Conservation (phyloP, 2,113 vertebrate genomes). For the Aptenodytes patagonicus region DNA sequence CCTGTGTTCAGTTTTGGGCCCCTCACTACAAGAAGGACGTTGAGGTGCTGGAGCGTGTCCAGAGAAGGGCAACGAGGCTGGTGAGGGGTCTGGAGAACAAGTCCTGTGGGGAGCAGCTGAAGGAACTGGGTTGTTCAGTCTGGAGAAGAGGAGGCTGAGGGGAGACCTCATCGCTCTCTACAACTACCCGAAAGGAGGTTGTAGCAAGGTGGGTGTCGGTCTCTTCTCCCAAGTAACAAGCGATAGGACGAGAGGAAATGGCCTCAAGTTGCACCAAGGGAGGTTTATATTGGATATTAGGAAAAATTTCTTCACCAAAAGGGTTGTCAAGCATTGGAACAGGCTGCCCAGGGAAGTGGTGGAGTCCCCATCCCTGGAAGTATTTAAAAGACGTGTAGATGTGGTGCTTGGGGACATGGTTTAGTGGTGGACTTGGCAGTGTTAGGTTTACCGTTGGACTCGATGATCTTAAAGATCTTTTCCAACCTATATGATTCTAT, state of each 20-base stretch:
- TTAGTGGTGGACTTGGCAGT: not conserved
- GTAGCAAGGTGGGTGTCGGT: rapidly evolving
- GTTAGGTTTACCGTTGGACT: not conserved
- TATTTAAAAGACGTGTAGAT: not conserved
- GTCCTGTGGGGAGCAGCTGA: rapidly evolving
- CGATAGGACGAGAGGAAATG: not conserved
- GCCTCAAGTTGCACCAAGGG: not conserved
- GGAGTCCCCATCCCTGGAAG: rapidly evolving
- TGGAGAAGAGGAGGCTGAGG: not conserved
- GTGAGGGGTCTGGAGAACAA: not conserved
- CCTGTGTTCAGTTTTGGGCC: not conserved
- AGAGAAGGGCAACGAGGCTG: not conserved
- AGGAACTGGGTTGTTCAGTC: not conserved
- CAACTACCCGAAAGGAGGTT: not conserved
- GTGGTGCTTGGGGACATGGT: not conserved
- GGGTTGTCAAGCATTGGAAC: not conserved
- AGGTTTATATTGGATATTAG: not conserved
- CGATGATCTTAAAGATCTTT: not conserved
- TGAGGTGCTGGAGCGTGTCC: not conserved
- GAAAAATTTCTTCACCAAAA: not conserved
- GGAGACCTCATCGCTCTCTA: rapidly evolving
- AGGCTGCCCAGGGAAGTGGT: not conserved
- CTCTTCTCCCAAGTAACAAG: not conserved
- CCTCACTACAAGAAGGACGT: not conserved
- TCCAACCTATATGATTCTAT: not conserved